Evolutionary conservation across 2,113 vertebrate genomes (phyloP), one percentile per base, ranked within the genome.

Genomic region (Anser cygnoides): DNA sequence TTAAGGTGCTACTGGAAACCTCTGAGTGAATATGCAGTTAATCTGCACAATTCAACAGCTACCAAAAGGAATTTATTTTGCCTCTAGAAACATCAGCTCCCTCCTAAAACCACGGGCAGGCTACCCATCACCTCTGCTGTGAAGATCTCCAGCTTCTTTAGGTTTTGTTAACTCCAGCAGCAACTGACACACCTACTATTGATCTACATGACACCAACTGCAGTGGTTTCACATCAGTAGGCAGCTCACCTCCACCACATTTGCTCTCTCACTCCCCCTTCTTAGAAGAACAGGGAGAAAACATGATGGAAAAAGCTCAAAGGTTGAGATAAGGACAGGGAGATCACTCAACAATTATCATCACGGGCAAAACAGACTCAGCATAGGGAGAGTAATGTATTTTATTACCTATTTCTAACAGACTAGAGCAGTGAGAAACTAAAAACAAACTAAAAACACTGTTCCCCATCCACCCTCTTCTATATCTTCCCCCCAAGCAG

Each of bases 81-180:
- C 35, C 35, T 78, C 43, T 55, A 39, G 28, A 11, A 74, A 68
- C 1, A 1, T 44, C 41, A 84, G 13, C 17, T 81, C 35, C 33
- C 11, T 68, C 46, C 46, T 77, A 72, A 81, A 86, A 86, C 19
- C 11, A 3, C n/a, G 49, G n/a, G 0, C 1, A 95, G 41, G 46
- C 1, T 14, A 14, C 4, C 25, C 44, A 33, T n/a, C 49, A 62
- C 26, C 4, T 43, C 55, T 2, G 2, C 9, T n/a, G 28, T 14
- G 37, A 62, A 5, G 2, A 54, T 15, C 79, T 90, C 43, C 50
- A 80, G 31, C 28, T 80, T 84, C 46, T 67, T 35, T 3, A 50
- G 33, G 16, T 59, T 89, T 81, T 66, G 55, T 55, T 0, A 0
- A 31, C 29, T 67, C 68, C 50, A 21, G 20, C 58, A 87, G 63